Evolutionary conservation across 2,113 vertebrate genomes (phyloP), one percentile per base, ranked within the genome.

Genomic region (Cathartes aura): DNA sequence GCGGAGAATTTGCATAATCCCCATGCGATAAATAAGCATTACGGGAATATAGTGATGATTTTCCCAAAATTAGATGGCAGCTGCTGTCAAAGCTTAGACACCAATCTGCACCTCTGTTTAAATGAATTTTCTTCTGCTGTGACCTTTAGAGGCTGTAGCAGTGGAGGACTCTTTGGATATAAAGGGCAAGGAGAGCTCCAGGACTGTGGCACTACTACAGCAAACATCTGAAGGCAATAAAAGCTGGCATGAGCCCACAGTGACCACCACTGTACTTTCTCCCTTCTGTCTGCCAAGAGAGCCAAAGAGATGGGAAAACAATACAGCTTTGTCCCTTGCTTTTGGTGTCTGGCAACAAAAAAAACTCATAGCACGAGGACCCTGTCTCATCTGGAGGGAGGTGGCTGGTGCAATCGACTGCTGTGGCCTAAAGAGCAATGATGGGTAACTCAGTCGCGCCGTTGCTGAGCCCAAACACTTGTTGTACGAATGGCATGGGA

Each of bases 221-320:
- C 82, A 82, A 94, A 83, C 53, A 88, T 16, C 70, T n/a, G 34
- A 55, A 81, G 43, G 40, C 73, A 71, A 68, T 71, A 87, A 72
- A 80, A 78, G 58, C n/a, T 90, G 74, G 68, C 59, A 19, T 15
- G 47, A 84, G 30, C 62, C 58, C n/a, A 11, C 48, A 43, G 79
- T 76, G 85, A 82, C 34, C 86, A 93, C n/a, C 70, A 15, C 38
- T 59, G 81, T 17, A 8, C 21, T 82, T 53, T 36, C 63, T 4
- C n/a, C 64, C 27, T 92, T 68, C 30, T 53, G 24, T 40, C 34
- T 90, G 70, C 48, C 71, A 80, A 64, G 22, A 91, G 29, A 79
- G 34, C 29, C 34, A 40, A n/a, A 76, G 68, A 63, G 43, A 32
- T 23, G 29, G 47, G 43, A 68, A 60, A 89, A 83, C 86, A 96